Evolutionary conservation across 2,113 vertebrate genomes (phyloP).

Genomic region (Hirundichthys speculiger): DNA sequence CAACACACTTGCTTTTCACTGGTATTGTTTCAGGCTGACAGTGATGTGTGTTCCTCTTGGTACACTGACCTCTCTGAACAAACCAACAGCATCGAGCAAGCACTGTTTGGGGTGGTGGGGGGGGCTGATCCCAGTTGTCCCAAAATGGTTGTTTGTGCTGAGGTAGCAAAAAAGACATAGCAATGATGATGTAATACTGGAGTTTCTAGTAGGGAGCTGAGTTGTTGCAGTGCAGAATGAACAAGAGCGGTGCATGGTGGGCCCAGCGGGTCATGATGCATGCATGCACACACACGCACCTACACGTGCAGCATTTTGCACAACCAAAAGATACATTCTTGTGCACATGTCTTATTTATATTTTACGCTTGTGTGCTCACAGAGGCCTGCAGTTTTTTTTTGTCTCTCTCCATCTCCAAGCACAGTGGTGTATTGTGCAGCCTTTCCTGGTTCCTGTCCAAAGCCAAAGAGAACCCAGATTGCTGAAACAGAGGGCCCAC

Average conservation of each 20-base stretch:
- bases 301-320: constrained; percentile 4
- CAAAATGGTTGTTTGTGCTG: constrained; percentile 52
- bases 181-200: constrained; percentile 48
- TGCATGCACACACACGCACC: background rate
- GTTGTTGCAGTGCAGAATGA: constrained; percentile 23
- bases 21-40: constrained; percentile 33
- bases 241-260: too few species aligned
- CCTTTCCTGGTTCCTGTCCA: constrained; percentile 67
- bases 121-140: constrained; percentile 30
- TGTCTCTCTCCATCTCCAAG: constrained; percentile 38
- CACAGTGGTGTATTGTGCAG: constrained; percentile 78
- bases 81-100: constrained; percentile 31
- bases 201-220: constrained; percentile 24
- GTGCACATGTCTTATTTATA: constrained; percentile 24
- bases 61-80: constrained; percentile 24
- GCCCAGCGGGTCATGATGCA: background rate
- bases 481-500: constrained; percentile 74
- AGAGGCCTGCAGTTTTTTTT: constrained; percentile 38
- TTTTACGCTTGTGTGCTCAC: constrained; percentile 25
- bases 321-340: constrained; percentile 31
- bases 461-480: constrained; percentile 76
- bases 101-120: constrained; percentile 10
- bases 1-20: constrained; percentile 12
- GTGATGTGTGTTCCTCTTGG: constrained; percentile 39
- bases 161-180: constrained; percentile 52